Evolutionary conservation across 30 jellyfish, hydroid and myxozoan genomes (phyloP), one percentile per base, ranked within the genome.

Genomic region (Sanderia malayensis): DNA sequence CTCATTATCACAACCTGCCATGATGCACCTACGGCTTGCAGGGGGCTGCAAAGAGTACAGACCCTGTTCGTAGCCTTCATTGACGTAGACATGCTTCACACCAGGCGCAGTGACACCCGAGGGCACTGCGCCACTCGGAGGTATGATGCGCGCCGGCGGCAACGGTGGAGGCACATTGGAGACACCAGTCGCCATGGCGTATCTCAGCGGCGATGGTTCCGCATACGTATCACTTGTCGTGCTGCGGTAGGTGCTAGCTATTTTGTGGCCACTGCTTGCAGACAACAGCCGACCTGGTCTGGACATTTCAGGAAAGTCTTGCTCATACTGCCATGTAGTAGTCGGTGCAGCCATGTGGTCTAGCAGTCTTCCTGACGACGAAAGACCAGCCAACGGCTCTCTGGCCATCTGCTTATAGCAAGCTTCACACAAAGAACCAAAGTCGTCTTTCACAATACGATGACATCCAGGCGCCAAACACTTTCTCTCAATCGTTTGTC

Each of bases 1-100:
- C 1, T 18, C 32, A 33, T 53, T 47, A 1, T 41, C 20, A 34
- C 89, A 64, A 34, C 75, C 69, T n/a, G 30, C 70, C 31, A 31
- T 25, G 7, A 65, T 17, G 19, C 89, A 64, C 61, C 46, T 44
- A 58, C 52, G 26, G 11, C 24, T 37, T 37, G 46, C 70, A 41
- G 11, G 41, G 0, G 17, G 53, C 25, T 33, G 31, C 18, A 45
- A 25, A 17, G 89, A 66, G 57, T 78, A 78, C 30, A 46, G n/a
- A 0, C 89, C 81, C 17, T 67, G 71, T 60, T 64, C 67, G 66
- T 78, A 78, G 6, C 82, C 89, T 18, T 30, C 44, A 41, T 78
- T 78, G 47, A 78, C 70, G 41, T 49, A 49, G 27, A 24, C 11
- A 47, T 47, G 23, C 59, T 61, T 33, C 64, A 28, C 3, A 59